Percentiles rank a stretch among this genome's conserved stretches.
Conservation (phyloP, 2,113 vertebrate species). For the Furnarius figulus region DNA sequence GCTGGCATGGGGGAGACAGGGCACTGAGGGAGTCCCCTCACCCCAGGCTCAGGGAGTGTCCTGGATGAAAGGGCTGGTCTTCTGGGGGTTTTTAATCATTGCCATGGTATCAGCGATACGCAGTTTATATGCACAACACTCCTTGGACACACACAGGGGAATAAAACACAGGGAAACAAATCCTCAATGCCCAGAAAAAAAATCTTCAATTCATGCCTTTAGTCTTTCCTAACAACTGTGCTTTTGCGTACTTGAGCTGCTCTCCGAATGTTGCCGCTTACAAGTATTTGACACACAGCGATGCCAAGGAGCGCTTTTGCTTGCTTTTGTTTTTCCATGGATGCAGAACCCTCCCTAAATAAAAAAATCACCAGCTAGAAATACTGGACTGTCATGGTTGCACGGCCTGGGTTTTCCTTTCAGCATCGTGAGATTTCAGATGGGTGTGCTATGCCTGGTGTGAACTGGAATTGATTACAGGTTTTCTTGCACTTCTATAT, state of each 20-base stretch:
- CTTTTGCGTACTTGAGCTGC: neutral
- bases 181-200: neutral
- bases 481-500: conserved; percentile 53
- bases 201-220: neutral
- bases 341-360: conserved; percentile 23
- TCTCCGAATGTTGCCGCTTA: neutral
- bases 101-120: neutral
- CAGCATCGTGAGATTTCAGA: conserved; percentile 2
- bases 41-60: accelerated
- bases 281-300: neutral
- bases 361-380: conserved; percentile 43
- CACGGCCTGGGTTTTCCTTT: neutral
- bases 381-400: neutral
- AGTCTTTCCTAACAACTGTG: neutral
- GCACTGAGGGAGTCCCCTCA: neutral
- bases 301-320: neutral
- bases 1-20: neutral
- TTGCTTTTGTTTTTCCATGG: neutral
- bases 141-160: neutral
- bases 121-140: neutral
- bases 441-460: conserved; percentile 3
- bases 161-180: neutral
- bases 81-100: neutral
- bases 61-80: neutral
- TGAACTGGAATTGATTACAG: conserved; percentile 48